Base-by-base conservation (phyloP, 2,888 invertebrate species). In the Eumacrocentrus americanus region DNA sequence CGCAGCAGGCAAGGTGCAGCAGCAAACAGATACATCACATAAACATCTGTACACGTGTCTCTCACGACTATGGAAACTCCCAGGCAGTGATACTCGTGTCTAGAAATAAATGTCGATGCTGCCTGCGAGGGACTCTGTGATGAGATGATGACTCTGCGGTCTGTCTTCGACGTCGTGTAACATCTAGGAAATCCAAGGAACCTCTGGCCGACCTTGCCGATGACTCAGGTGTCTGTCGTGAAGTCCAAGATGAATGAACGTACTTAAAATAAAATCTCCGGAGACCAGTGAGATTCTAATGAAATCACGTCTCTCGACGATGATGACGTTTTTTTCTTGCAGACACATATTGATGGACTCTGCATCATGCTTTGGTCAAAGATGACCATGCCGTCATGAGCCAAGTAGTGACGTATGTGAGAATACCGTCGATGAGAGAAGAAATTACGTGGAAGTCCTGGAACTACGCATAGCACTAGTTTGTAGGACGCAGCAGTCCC, bases 181-280 rank as follows among this genome's bases (percentile, higher is more conserved):
- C n/a, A 48, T 48, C 37, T 40, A 35, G 16, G n/a, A 61, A 25
- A 14, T 50, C 53, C 40, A 48, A 4, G n/a, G 14, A 34, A 20
- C 55, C 54, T 34, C 50, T 58, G 20, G 22, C 61, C 65, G 67
- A 67, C 70, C 66, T 66, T 65, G 54, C 55, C 42, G 61, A 66
- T 74, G 72, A 74, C 48, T 73, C 74, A 72, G 60, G 22, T n/a
- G 56, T 44, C 16, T 54, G 14, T 64, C 63, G n/a, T 67, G 68
- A 67, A 69, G 68, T 65, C 65, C 67, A 58, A 65, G 65, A 70
- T 71, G 71, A 74, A 70, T 66, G 67, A 72, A 69, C 68, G 62
- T 37, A 60, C 29, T 29, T 29, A 4, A 29, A 29, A 29, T n/a
- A n/a, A n/a, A n/a, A n/a, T n/a, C n/a, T n/a, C n/a, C n/a, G n/a